Evolutionary conservation across 2,888 invertebrate species (phyloP), one percentile per base, ranked within the genome.

Genomic region (Cataglyphis albicans): DNA sequence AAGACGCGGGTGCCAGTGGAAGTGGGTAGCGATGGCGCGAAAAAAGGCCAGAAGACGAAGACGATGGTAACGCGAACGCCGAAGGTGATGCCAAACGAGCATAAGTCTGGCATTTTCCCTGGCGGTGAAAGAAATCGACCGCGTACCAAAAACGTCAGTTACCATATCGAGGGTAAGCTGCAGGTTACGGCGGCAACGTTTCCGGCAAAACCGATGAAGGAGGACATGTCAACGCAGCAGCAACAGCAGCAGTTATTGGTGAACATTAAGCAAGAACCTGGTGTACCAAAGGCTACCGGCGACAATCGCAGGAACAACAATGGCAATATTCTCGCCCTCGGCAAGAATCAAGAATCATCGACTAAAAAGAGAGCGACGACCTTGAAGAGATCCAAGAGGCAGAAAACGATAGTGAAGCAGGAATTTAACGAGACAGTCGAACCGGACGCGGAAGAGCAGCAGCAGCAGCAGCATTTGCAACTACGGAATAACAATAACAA

Each of bases 81-180:
- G 0, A 95, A 96, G 86, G 92, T 92, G 29, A 92, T 93, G 87
- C 92, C 94, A 3, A 91, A 91, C 57, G 92, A 93, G 76, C 93
- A 95, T 38, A 95, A 95, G 83, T 74, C 91, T 44, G 95, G 95
- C 0, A 91, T 95, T 3, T 93, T 83, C 92, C 94, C 74, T 83
- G 95, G 92, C 1, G 95, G 95, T 10, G 96, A 96, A 89, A 84
- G 89, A n/a, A 95, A 95, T 52, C 92, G 96, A 12, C 96, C 97
- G 1, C 94, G 96, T 81, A 96, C 96, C 59, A 97, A 97, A 91
- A 97, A 97, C 92, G 97, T 97, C 1, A 96, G 95, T 90, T 96
- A 96, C 92, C 96, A 96, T 88, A 94, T 96, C 48, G 95, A 96
- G 76, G 95, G 95, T 82, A 95, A 95, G 48, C 95, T 95, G 72